A percentile compares a stretch with the other conserved stretches of the same genome.
These are phyloP conservation scores for Danio aesculapii DNA, from an alignment of 2,797 vertebrate genomes.

Conservation along the genomic window DNA sequence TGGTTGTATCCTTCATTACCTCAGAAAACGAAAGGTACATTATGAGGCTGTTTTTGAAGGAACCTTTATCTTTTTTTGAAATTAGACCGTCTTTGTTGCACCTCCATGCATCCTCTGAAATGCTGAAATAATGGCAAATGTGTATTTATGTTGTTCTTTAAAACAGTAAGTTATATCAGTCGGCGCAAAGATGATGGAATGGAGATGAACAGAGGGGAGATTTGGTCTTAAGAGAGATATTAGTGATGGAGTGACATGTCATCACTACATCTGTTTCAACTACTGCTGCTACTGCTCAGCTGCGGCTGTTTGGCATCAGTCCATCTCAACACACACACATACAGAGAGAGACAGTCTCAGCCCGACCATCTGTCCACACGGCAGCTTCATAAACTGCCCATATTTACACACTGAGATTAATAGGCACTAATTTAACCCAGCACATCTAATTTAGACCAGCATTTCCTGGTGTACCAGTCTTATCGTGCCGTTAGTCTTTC, in stretches of 20 bases:
- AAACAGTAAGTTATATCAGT: constrained; percentile 21
- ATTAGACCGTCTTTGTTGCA: too few relatives aligned
- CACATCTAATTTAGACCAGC: background rate
- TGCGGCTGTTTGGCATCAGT: constrained; percentile 65
- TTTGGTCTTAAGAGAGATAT: constrained; percentile 44
- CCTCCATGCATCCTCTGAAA: too few relatives aligned
- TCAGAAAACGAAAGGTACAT: too few relatives aligned
- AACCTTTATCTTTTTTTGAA: too few relatives aligned
- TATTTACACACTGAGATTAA: constrained; percentile 26
- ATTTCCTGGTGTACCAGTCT: background rate
- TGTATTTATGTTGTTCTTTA: constrained; percentile 34
- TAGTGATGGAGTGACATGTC: constrained; percentile 70
- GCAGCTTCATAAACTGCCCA: constrained; percentile 19
- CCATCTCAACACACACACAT: constrained; percentile 60
- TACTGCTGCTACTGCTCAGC: constrained; percentile 65
- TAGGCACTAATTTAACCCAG: background rate
- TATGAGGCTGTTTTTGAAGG: too few relatives aligned
- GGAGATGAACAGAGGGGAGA: constrained; percentile 23
- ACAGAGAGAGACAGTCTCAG: constrained; percentile 36
- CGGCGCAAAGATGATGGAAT: constrained; percentile 13
- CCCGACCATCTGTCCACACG: constrained; percentile 37
- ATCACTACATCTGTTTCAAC: constrained; percentile 64
- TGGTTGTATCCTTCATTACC: too few relatives aligned
- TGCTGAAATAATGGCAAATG: too few relatives aligned
- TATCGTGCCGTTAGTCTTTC: background rate